Evolutionary conservation across 2,888 invertebrate genomes (phyloP).

Genomic region (Prostheceraeus crozeri): DNA sequence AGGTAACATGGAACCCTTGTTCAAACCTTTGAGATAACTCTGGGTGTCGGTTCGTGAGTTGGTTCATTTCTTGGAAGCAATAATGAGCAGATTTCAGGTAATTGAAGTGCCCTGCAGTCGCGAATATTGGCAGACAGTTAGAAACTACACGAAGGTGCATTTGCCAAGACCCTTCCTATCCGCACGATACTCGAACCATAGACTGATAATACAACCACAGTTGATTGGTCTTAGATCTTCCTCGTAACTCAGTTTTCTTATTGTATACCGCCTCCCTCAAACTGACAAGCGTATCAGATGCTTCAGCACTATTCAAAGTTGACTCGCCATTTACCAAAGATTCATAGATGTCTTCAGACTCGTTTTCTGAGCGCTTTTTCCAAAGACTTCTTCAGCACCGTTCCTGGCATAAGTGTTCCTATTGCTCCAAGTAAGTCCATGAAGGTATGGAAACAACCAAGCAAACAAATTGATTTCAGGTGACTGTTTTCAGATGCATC

Average conservation of each 20-base stretch:
- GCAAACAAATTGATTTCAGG: constrained; percentile 35
- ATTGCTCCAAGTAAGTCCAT: constrained; percentile 34
- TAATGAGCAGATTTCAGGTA: constrained; percentile 39
- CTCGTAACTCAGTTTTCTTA: constrained; percentile 26
- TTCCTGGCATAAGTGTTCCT: constrained; percentile 30
- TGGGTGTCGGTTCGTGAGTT: constrained; percentile 33
- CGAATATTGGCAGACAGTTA: constrained; percentile 38
- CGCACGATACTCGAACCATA: constrained; percentile 32
- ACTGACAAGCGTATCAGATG: constrained; percentile 28
- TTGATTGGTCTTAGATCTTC: constrained; percentile 31
- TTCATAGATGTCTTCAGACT: constrained; percentile 24
- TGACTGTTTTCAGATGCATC: constrained; percentile 38
- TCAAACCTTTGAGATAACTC: constrained; percentile 32
- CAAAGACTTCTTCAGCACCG: constrained; percentile 27
- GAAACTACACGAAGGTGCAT: constrained; percentile 33
- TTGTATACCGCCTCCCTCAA: constrained; percentile 19
- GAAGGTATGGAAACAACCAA: constrained; percentile 32
- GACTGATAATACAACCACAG: constrained; percentile 33
- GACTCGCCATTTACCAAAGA: constrained; percentile 30
- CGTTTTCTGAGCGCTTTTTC: constrained; percentile 23
- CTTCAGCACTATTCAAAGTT: constrained; percentile 17
- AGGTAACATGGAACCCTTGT: constrained; percentile 36
- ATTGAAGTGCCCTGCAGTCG: constrained; percentile 38
- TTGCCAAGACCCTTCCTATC: constrained; percentile 36
- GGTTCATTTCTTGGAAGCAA: constrained; percentile 37